Evolutionary conservation across 2,888 invertebrate genomes (phyloP).

Genomic region (Lithosia quadra): DNA sequence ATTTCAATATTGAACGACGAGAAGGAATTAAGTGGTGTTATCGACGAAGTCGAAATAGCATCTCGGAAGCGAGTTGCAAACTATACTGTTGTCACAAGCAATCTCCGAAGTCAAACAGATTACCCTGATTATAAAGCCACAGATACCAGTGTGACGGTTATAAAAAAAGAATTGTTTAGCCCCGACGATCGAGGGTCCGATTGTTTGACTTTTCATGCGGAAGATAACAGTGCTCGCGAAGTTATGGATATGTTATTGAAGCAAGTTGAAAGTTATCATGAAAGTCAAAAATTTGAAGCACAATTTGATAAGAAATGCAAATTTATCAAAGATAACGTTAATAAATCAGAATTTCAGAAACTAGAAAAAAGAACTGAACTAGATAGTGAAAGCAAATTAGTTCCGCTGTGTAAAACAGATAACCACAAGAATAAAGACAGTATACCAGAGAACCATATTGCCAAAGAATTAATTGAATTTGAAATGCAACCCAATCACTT

Average conservation of each 20-base stretch:
- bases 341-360: constrained; percentile 61
- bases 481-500: constrained; percentile 66
- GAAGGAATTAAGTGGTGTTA: constrained; percentile 36
- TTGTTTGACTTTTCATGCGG: constrained; percentile 38
- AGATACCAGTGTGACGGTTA: constrained; percentile 24
- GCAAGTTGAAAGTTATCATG: constrained; percentile 57
- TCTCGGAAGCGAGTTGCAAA: constrained; percentile 20
- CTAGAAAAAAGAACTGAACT: constrained; percentile 59
- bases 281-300: constrained; percentile 60
- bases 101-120: constrained; percentile 24
- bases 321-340: constrained; percentile 59
- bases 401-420: constrained; percentile 31
- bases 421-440: constrained; percentile 53
- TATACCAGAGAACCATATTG: constrained; percentile 58
- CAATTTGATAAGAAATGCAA: constrained; percentile 56
- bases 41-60: constrained; percentile 35
- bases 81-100: constrained; percentile 22
- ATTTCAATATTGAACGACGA: constrained; percentile 34
- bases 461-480: constrained; percentile 66
- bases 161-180: constrained; percentile 27
- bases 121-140: constrained; percentile 21
- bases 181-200: constrained; percentile 20
- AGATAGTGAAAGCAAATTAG: constrained; percentile 56
- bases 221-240: constrained; percentile 61
- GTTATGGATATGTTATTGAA: constrained; percentile 62